Evolutionary conservation across 1,140 invertebrate species (phyloP), one percentile per base, ranked within the genome.

Genomic region (Oscheius sp.): DNA sequence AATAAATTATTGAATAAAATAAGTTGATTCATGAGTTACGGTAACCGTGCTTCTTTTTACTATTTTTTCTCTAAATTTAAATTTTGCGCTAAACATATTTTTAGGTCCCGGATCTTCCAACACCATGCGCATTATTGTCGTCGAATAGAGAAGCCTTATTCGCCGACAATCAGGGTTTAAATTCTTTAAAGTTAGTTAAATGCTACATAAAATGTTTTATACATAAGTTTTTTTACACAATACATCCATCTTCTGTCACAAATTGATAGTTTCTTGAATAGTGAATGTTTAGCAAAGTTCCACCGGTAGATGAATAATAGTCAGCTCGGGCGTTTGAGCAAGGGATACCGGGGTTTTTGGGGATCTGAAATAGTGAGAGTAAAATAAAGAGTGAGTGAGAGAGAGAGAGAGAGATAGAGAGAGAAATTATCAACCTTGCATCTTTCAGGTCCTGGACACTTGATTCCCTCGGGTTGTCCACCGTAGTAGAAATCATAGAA

Each of bases 61-160:
- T n/a, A n/a, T n/a, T n/a, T n/a, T n/a, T n/a, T 45, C 23, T 45
- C 42, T 45, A 45, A 45, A 0, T 45, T 45, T 45, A 45, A 45
- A 45, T 18, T 18, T 45, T 15, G 23, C 18, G 18, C 18, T 15
- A 59, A 15, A 23, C 13, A 23, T 59, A 15, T 13, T 1, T 69
- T 28, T 29, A 69, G 67, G 73, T 45, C 66, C 66, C 29, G 73
- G 73, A 38, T 65, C 38, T 36, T 73, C 73, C 31, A 75, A 75
- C 38, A 75, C 73, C 29, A 63, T 75, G 67, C 55, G 73, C 38
- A 73, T 75, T 46, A 73, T 75, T 4, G 31, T 7, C 29, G 68
- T 34, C 26, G 34, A 31, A n/a, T 70, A 70, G 52, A 34, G n/a
- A n/a, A n/a, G n/a, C n/a, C n/a, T n/a, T n/a, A n/a, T n/a, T n/a